phyloP scores from a whole-genome alignment of 2,888 invertebrate genomes.

The Luffia ferchaultella region DNA sequence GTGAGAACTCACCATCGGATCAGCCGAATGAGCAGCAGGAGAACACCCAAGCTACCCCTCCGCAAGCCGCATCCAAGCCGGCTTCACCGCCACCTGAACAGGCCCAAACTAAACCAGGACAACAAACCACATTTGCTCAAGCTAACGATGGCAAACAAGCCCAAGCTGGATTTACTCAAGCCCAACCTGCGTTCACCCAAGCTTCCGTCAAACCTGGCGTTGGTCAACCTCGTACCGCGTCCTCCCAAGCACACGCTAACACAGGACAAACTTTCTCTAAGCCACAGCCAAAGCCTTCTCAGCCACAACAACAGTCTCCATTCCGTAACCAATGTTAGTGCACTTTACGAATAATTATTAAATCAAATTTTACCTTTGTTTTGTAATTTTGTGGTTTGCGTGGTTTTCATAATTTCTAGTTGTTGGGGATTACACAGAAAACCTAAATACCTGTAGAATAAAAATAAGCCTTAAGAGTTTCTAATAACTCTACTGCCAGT shows the following conservation, averaged over 20 bases:
- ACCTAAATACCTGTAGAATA: too few relatives aligned
- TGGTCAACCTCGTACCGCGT: background rate
- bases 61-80: background rate
- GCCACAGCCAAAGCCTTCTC: background rate
- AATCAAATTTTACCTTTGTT: too few relatives aligned
- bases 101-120: background rate
- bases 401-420: too few relatives aligned
- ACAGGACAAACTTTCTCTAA: background rate
- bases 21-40: background rate
- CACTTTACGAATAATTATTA: too few relatives aligned
- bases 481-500: too few relatives aligned
- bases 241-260: background rate
- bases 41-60: background rate
- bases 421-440: too few relatives aligned
- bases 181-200: background rate
- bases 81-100: background rate
- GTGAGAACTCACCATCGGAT: background rate
- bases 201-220: background rate
- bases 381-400: too few relatives aligned
- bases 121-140: background rate
- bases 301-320: background rate
- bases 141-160: too few relatives aligned
- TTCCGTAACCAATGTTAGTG: too few relatives aligned
- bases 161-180: background rate
- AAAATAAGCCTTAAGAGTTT: too few relatives aligned